Evolutionary conservation across 2,113 vertebrate species (phyloP).

Genomic region (Lepus europaeus): DNA sequence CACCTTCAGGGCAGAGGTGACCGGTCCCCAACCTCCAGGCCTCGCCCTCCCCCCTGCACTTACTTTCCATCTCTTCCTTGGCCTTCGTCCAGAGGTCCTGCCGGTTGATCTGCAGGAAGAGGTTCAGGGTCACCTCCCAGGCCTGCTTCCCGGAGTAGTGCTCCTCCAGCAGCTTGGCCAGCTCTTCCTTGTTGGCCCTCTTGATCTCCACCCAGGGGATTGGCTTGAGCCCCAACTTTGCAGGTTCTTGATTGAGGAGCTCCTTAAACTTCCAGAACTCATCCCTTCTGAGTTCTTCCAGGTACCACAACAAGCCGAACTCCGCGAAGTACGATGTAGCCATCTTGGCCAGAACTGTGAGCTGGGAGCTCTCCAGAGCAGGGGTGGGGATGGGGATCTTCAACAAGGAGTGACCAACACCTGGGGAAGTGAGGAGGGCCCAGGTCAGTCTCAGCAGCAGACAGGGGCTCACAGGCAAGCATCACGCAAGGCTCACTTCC

Average conservation of each 20-base stretch:
- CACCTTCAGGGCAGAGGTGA: not conserved
- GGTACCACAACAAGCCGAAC: slow-evolving; percentile 1
- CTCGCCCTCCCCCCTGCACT: not conserved
- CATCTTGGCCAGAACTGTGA: not conserved
- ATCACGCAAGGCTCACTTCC: not conserved
- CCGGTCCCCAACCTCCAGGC: accelerated
- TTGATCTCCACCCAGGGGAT: not conserved
- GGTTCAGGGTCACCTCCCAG: not conserved
- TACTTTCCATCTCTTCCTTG: not conserved
- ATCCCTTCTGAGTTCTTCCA: slow-evolving; percentile 39
- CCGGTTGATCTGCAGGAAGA: not conserved
- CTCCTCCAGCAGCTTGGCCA: not conserved
- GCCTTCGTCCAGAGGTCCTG: not conserved
- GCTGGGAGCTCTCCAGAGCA: not conserved
- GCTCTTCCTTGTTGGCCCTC: not conserved
- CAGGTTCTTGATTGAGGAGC: slow-evolving; percentile 7
- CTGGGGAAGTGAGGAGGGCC: not conserved
- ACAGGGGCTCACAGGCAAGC: not conserved
- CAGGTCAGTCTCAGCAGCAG: not conserved
- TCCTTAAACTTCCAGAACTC: slow-evolving; percentile 66
- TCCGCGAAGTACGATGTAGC: not conserved
- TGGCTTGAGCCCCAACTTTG: not conserved
- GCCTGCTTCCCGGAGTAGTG: not conserved
- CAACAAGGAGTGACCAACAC: not conserved
- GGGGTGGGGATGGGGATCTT: not conserved